Conservation (phyloP, 1,140 invertebrate species). For the Manduca sexta region DNA sequence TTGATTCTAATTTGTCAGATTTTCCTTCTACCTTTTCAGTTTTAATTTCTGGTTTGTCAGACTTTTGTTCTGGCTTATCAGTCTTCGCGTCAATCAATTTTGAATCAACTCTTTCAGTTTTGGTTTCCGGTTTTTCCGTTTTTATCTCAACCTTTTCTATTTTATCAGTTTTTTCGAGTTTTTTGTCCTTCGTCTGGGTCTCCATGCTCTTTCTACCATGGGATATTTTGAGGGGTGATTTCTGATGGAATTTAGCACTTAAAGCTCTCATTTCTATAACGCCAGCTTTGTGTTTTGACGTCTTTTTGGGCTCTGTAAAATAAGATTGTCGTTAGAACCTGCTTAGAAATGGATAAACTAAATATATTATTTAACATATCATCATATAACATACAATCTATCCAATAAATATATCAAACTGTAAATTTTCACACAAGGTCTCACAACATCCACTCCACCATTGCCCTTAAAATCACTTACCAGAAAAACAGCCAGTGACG, state of each 20-base stretch:
- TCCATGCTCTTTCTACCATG: conserved; percentile 47
- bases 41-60: conserved; percentile 19
- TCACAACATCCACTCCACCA: too few relatives aligned
- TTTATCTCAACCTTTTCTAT: conserved; percentile 18
- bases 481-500: too few relatives aligned
- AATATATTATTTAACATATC: too few relatives aligned
- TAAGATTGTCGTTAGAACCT: conserved; percentile 1
- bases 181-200: conserved; percentile 34
- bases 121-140: conserved; percentile 4
- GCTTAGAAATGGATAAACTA: too few relatives aligned
- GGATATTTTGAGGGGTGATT: conserved; percentile 42
- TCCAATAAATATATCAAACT: too few relatives aligned
- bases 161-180: conserved; percentile 23
- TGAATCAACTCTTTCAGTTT: conserved; percentile 14
- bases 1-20: conserved; percentile 6
- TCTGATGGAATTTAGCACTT: conserved; percentile 57
- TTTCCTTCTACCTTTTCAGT: conserved; percentile 22
- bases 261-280: conserved; percentile 70
- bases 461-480: too few relatives aligned
- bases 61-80: conserved; percentile 13
- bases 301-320: conserved; percentile 48
- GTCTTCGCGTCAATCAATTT: neutral
- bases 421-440: too few relatives aligned
- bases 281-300: conserved; percentile 58
- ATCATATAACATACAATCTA: too few relatives aligned